Evolutionary conservation across 1,140 invertebrate species (phyloP).

Genomic region (Episyrphus balteatus): DNA sequence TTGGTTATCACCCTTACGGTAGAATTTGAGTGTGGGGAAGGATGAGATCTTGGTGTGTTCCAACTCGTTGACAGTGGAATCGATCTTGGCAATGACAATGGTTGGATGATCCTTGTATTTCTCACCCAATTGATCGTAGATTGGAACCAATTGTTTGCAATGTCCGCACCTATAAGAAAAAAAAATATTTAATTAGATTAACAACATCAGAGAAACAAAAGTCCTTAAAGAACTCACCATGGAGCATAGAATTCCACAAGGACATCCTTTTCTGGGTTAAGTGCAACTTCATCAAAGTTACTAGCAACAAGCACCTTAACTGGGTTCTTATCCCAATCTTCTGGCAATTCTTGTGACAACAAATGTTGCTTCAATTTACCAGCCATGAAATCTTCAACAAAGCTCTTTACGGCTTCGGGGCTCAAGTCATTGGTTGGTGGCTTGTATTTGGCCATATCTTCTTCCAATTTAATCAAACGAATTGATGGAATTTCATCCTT

Average conservation of each 20-base stretch:
- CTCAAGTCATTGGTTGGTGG: conserved; percentile 69
- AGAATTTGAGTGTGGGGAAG: conserved; percentile 96
- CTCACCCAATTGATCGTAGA: conserved; percentile 71
- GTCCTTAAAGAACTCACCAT: conserved; percentile 52
- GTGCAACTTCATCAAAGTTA: conserved; percentile 92
- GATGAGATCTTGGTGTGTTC: conserved; percentile 88
- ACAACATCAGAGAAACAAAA: not conserved
- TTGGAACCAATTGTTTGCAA: conserved; percentile 92
- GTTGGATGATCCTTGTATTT: conserved; percentile 77
- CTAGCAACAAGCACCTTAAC: conserved; percentile 90
- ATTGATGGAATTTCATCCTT: conserved; percentile 84
- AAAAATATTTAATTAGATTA: not conserved
- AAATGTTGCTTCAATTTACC: conserved; percentile 92
- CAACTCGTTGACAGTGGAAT: conserved; percentile 94
- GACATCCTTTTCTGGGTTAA: conserved; percentile 82
- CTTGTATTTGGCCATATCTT: conserved; percentile 98
- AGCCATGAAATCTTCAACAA: conserved; percentile 78
- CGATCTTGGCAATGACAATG: conserved; percentile 96
- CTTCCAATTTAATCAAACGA: conserved; percentile 86
- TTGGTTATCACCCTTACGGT: conserved; percentile 85
- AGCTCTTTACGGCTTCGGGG: conserved; percentile 65
- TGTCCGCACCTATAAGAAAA: conserved; percentile 58
- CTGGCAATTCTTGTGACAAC: conserved; percentile 85
- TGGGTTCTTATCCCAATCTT: conserved; percentile 92
- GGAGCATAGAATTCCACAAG: conserved; percentile 98